phyloP scores from a whole-genome alignment of 2,888 invertebrate species.

The Deilephila elpenor region DNA sequence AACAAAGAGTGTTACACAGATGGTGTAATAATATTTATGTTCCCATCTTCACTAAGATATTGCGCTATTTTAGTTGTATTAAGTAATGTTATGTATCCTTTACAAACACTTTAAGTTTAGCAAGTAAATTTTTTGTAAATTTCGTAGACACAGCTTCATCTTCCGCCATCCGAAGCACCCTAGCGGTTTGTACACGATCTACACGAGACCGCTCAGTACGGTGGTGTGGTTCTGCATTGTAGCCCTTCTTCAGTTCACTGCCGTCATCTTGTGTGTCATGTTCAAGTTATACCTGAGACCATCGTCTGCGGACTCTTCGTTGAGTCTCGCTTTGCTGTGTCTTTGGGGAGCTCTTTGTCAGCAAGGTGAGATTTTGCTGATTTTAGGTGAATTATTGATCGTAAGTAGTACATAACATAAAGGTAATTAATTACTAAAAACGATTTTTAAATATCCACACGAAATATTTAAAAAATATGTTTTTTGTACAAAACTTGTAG shows the following conservation, averaged over 20 bases:
- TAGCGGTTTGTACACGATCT: constrained; percentile 85
- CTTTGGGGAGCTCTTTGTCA: constrained; percentile 76
- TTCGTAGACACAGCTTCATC: constrained; percentile 86
- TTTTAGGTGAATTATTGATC: too few relatives aligned
- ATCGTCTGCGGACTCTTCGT: constrained; percentile 58
- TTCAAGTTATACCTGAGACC: constrained; percentile 49
- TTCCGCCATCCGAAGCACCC: constrained; percentile 87
- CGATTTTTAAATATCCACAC: too few relatives aligned
- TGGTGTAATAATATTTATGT: too few relatives aligned
- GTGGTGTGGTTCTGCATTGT: constrained; percentile 84
- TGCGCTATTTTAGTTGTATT: too few relatives aligned
- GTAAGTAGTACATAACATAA: too few relatives aligned
- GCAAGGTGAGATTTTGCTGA: constrained; percentile 61
- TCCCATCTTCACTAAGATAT: too few relatives aligned
- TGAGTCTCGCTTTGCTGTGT: constrained; percentile 76
- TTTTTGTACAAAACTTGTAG: too few relatives aligned
- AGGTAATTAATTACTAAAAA: too few relatives aligned
- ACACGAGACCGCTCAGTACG: constrained; percentile 85
- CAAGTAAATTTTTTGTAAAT: neutral
- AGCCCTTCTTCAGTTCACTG: constrained; percentile 58
- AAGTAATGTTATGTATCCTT: too few relatives aligned
- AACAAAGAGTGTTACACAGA: too few relatives aligned
- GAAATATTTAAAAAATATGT: too few relatives aligned
- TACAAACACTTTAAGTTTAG: too few relatives aligned
- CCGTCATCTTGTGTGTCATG: constrained; percentile 53